Percentiles rank a stretch among this genome's conserved stretches.
phyloP scores from a whole-genome alignment of 23 tunicate genomes.

The Halocynthia roretzi region DNA sequence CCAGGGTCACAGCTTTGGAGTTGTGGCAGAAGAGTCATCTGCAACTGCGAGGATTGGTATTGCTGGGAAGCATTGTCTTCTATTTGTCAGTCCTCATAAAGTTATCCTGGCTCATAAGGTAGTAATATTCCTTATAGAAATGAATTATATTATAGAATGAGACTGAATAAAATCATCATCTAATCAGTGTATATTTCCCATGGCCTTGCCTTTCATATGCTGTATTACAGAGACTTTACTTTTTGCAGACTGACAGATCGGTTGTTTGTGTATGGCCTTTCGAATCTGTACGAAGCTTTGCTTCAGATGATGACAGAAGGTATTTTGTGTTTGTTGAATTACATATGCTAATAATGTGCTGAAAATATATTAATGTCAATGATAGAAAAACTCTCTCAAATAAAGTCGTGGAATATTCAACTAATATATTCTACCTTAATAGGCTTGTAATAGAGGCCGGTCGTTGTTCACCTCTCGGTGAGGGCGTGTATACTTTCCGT shows the following conservation, averaged over 20 bases:
- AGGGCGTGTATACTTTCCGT: constrained; percentile 25
- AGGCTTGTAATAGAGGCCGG: constrained; percentile 28
- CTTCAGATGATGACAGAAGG: constrained; percentile 24
- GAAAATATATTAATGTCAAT: background rate
- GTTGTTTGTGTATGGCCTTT: constrained; percentile 33
- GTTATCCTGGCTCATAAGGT: constrained; percentile 40
- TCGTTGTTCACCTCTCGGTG: constrained; percentile 32
- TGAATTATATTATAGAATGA: no score
- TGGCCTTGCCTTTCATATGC: no score
- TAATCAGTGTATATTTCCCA: no score
- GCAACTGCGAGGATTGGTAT: constrained; percentile 27
- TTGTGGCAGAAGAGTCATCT: constrained; percentile 19
- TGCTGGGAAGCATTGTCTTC: constrained; percentile 30
- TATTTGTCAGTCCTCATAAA: constrained; percentile 18
- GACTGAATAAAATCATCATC: no score
- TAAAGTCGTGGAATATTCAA: no score
- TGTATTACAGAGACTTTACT: background rate
- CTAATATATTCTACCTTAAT: background rate
- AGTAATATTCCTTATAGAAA: background rate
- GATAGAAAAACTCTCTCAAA: no score
- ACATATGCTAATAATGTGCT: background rate
- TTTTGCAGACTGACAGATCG: constrained; percentile 23
- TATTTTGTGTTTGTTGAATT: background rate
- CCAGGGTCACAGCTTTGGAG: constrained; percentile 28
- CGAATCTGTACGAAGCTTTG: constrained; percentile 24